Evolutionary conservation across 2,888 invertebrate species (phyloP), one percentile per base, ranked within the genome.

Genomic region (Cotesia congregata): DNA sequence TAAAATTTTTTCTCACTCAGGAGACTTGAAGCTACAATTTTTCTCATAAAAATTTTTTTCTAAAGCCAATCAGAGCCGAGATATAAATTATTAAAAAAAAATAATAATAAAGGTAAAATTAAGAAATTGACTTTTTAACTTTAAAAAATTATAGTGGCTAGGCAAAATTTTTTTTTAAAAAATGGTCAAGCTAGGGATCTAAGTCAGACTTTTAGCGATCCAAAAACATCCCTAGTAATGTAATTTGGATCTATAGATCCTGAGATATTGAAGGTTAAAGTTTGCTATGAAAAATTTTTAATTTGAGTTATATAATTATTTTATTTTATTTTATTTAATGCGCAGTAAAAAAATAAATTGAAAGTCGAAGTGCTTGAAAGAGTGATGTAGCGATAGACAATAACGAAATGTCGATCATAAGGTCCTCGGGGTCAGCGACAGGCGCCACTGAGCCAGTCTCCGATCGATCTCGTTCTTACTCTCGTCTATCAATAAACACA

Each of bases 391-490:
- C 17, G 60, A 59, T 17, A 62, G 2, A 38, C 9, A 41, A 68
- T 68, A 40, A 40, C 40, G 40, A 15, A 41, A 68, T 6, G 70
- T 67, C 77, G 76, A 75, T 72, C 78, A 78, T 73, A 76, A 79
- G 82, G 83, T 83, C 82, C 78, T 78, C 76, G 82, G 79, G 84
- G 84, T 85, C 83, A 81, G 79, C 84, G 82, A 83, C 79, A 84
- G 85, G 84, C 85, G 85, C 84, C 85, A 82, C 77, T 74, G 77
- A 79, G 83, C 73, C 81, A 81, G 78, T 76, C 67, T 78, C 78
- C 79, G 79, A 80, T 83, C 81, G 81, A 84, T 83, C 82, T 80
- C 78, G 17, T 76, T 68, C 73, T 81, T 38, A 30, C 80, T 30
- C 65, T 30, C 61, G 60, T 61, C 71, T 62, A 72, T 70, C 50